Base-by-base conservation (phyloP, 2,797 vertebrate genomes). In the Falco naumanni region DNA sequence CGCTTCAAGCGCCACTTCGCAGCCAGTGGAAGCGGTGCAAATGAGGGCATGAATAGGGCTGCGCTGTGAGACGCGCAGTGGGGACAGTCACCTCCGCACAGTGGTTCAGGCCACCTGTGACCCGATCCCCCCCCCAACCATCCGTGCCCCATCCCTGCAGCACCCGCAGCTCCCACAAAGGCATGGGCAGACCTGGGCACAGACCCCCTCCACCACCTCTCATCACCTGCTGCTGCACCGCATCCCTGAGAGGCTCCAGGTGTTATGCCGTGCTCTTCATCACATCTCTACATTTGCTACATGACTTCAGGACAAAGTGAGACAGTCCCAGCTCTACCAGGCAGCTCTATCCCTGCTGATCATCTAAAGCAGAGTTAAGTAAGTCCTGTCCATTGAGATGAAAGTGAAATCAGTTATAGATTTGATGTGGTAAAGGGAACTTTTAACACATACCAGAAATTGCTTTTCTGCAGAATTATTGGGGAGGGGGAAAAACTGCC, bases 31-130 rank as follows among this genome's bases (percentile, higher is more conserved):
- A 31, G 39, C 8, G 13, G 21, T 34, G 21, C 11, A 47, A 66
- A 59, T 2, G 18, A 60, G 14, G 31, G 8, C 22, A 15, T 48
- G 43, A 34, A 15, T 29, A 61, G 65, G 20, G 24, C 29, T 37
- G 26, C 48, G 53, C 51, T 68, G 11, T 3, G 7, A 71, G 57
- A 39, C 16, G 20, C 25, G 4, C 1, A 3, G 31, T 1, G 2
- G 69, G 57, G 39, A 22, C 15, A 47, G 45, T 20, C n/a, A 25
- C 11, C 28, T 45, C 33, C 0, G 0, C 51, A 19, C 19, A 89
- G 54, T 1, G 0, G 13, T 31, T 70, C 2, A 18, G 25, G 18
- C 29, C 47, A 39, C 10, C 51, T 14, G 11, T 0, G 1, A 28
- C 25, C 45, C n/a, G n/a, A 76, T n/a, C 45, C 6, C 1, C 19